Conservation (phyloP, 2,888 invertebrate species). For the Criorhina ranunculi region DNA sequence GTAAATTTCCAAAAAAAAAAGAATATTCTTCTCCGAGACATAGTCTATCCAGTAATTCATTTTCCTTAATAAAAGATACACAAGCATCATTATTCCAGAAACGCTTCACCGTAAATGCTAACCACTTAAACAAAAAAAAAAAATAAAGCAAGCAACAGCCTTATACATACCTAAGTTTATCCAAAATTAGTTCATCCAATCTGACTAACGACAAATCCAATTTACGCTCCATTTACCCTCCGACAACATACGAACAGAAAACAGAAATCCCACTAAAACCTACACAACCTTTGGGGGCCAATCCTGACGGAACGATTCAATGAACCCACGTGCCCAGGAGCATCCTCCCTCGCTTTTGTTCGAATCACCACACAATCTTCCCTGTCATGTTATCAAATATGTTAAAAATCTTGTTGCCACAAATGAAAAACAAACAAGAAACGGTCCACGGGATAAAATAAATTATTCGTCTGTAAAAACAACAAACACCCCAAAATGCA, state of each 20-base stretch:
- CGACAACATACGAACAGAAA: constrained; percentile 18
- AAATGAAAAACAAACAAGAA: constrained; percentile 58
- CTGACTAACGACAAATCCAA: constrained; percentile 47
- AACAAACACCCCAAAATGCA: constrained; percentile 40
- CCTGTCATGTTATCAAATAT: constrained; percentile 57
- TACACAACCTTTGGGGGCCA: constrained; percentile 43
- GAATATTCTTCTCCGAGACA: no score
- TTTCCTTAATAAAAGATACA: constrained; percentile 21
- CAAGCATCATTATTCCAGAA: constrained; percentile 15
- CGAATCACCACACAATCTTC: constrained; percentile 22
- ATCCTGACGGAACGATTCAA: constrained; percentile 52
- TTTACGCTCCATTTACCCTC: constrained; percentile 48
- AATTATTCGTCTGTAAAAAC: constrained; percentile 60
- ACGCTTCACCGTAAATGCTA: constrained; percentile 2
- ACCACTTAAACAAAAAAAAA: constrained; percentile 27
- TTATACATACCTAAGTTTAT: constrained; percentile 5
- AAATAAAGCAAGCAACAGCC: neutral
- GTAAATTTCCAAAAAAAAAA: no score
- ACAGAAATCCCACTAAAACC: constrained; percentile 39
- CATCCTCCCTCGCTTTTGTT: neutral
- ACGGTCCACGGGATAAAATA: constrained; percentile 43
- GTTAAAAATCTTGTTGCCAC: constrained; percentile 38
- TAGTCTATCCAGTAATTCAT: neutral
- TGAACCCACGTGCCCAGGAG: constrained; percentile 39
- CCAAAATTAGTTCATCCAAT: constrained; percentile 56